Evolutionary conservation across 2,888 invertebrate genomes (phyloP).

Genomic region (Yponomeuta plumbellus): DNA sequence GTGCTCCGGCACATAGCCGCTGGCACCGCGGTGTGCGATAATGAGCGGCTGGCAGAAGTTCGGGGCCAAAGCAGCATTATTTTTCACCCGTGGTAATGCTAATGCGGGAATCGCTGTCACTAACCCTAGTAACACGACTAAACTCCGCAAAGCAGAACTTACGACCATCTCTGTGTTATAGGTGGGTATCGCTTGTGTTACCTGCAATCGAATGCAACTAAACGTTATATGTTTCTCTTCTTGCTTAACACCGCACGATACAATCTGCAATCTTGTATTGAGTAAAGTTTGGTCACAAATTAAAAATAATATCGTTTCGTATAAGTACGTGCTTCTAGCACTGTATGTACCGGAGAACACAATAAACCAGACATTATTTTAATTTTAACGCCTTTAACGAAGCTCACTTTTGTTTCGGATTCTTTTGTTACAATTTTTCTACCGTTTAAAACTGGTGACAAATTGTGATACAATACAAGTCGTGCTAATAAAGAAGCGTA

Average conservation of each 20-base stretch:
- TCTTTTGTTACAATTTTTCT: background rate
- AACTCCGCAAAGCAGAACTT: background rate
- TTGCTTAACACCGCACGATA: background rate
- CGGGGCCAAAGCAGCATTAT: background rate
- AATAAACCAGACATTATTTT: background rate
- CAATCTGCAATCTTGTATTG: too few relatives aligned
- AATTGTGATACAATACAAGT: background rate
- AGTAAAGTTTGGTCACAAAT: too few relatives aligned
- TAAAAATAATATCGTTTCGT: too few relatives aligned
- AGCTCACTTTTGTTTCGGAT: background rate
- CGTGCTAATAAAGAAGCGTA: background rate
- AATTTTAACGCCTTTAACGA: background rate
- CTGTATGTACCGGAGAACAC: too few relatives aligned
- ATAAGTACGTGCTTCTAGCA: too few relatives aligned
- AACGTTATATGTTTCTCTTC: background rate
- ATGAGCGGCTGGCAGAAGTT: conserved; percentile 12
- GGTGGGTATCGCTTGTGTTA: background rate
- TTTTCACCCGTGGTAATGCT: background rate
- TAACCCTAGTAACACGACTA: background rate
- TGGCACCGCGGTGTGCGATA: conserved; percentile 20
- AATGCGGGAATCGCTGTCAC: background rate
- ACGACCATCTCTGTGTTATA: background rate
- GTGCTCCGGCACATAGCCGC: conserved; percentile 21
- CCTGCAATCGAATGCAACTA: background rate
- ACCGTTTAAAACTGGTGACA: background rate